phyloP scores from a whole-genome alignment of 2,113 vertebrate genomes.

The Ptyas mucosa region DNA sequence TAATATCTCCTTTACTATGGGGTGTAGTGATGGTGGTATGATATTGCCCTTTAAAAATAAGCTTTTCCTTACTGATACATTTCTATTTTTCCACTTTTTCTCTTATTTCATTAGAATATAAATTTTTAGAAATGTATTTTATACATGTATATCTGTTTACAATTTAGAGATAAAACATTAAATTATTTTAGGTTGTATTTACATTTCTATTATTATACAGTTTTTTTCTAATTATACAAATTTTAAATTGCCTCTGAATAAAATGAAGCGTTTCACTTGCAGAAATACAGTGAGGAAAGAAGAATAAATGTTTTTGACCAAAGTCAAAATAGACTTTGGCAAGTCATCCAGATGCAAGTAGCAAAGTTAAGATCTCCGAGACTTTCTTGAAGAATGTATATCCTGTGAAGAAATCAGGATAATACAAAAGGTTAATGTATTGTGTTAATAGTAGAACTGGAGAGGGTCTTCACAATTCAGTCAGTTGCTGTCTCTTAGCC shows the following conservation, averaged over 20 bases:
- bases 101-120: not conserved
- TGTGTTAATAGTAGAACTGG: not conserved
- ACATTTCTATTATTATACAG: not conserved
- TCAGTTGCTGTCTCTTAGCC: not conserved
- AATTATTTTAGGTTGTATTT: not conserved
- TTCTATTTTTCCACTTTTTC: not conserved
- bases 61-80: not conserved
- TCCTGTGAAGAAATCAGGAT: not conserved
- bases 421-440: not conserved
- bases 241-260: not conserved
- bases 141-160: not conserved
- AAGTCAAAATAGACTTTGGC: not conserved
- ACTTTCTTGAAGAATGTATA: not conserved
- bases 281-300: not conserved
- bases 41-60: not conserved
- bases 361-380: not conserved
- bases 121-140: not conserved
- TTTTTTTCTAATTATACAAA: not conserved
- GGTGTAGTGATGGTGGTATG: not conserved
- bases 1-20: not conserved
- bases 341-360: not conserved
- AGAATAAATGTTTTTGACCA: not conserved
- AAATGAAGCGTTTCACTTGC: not conserved
- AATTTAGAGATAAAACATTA: not conserved
- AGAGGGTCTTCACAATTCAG: not conserved